Conservation (phyloP, 2,797 vertebrate species). For the Pipistrellus kuhlii region DNA sequence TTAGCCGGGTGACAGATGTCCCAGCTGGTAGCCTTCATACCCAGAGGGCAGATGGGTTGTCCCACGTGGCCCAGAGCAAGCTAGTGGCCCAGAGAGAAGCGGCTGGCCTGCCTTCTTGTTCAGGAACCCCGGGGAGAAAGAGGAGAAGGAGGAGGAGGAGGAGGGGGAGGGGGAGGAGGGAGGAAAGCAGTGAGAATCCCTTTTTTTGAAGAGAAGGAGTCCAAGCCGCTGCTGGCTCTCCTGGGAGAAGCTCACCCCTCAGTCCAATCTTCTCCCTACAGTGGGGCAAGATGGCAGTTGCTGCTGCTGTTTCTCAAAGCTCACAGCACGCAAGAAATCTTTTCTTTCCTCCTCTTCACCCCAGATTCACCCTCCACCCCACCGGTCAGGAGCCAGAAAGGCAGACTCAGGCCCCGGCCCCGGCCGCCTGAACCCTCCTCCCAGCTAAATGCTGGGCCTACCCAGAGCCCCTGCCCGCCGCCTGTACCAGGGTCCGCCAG, state of each 20-base stretch:
- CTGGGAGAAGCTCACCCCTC: neutral
- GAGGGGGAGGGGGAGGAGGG: neutral
- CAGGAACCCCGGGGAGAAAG: neutral
- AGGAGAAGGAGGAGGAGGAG: neutral
- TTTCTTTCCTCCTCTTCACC: neutral
- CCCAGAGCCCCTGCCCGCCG: neutral
- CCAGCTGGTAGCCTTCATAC: neutral
- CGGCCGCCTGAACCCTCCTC: neutral
- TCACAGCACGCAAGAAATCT: constrained; percentile 53
- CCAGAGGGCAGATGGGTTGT: constrained; percentile 5
- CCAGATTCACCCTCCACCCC: neutral
- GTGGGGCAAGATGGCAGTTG: neutral
- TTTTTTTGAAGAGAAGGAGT: constrained; percentile 37
- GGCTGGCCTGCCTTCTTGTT: constrained; percentile 51
- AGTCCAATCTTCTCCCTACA: constrained; percentile 29
- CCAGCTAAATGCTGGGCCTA: neutral
- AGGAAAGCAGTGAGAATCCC: constrained; percentile 37
- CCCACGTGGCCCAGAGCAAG: neutral
- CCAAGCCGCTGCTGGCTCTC: neutral
- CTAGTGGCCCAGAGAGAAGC: neutral
- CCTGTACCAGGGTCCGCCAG: neutral
- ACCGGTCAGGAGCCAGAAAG: neutral
- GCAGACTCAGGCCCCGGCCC: neutral
- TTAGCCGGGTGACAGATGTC: neutral
- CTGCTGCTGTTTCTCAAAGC: constrained; percentile 33